Conservation (phyloP, 2,888 invertebrate genomes). For the Antheraea assamensis region DNA sequence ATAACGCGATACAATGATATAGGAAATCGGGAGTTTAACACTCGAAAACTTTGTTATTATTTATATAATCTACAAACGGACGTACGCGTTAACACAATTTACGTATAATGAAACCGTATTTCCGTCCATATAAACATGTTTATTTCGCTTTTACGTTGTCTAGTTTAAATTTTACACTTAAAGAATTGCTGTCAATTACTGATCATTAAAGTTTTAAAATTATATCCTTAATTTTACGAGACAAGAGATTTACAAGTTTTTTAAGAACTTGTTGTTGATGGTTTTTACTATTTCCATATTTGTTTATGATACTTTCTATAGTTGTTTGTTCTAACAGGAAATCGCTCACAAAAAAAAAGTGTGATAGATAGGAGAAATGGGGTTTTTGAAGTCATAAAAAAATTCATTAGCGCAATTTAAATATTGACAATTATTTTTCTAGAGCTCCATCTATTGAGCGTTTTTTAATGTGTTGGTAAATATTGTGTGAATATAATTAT, state of each 20-base stretch:
- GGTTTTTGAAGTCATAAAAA: background rate
- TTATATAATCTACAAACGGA: constrained; percentile 1
- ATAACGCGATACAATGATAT: background rate
- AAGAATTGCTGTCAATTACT: background rate
- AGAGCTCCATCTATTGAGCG: too few species aligned
- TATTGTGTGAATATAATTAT: too few species aligned
- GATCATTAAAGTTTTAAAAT: background rate
- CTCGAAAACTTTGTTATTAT: background rate
- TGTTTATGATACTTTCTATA: background rate
- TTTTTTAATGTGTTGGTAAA: too few species aligned
- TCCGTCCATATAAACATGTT: background rate
- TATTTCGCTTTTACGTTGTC: background rate
- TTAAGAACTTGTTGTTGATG: background rate
- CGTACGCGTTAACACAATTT: background rate
- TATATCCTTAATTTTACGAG: background rate
- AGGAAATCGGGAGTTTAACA: background rate
- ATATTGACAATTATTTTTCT: background rate
- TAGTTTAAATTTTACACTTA: background rate
- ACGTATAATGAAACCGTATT: background rate
- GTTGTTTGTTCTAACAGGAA: background rate
- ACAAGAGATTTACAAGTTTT: background rate
- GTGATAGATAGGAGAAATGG: background rate
- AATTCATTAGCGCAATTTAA: background rate
- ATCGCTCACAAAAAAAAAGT: background rate
- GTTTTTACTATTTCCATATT: background rate